phyloP scores from a whole-genome alignment of 2,113 vertebrate species.

The Microcebus tavaratra region DNA sequence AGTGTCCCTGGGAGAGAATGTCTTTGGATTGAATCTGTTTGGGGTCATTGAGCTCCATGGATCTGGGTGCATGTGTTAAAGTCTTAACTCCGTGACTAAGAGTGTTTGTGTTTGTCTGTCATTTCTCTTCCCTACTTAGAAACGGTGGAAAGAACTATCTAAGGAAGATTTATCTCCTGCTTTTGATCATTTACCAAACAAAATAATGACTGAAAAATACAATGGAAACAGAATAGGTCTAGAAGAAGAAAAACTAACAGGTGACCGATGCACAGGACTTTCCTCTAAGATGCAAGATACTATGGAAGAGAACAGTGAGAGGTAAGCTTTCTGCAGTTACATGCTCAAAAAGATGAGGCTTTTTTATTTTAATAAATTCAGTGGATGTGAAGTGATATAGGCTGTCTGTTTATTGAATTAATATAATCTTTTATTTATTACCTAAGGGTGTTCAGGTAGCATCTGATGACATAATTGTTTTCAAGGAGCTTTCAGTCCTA shows the following conservation, averaged over 20 bases:
- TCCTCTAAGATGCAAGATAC: slow-evolving; percentile 82
- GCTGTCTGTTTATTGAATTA: neutral
- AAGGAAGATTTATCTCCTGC: slow-evolving; percentile 86
- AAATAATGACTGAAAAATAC: slow-evolving; percentile 85
- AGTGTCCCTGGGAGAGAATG: neutral
- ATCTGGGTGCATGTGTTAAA: neutral
- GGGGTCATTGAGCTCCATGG: neutral
- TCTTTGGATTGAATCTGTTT: neutral
- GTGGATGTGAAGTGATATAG: neutral
- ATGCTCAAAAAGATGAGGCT: neutral
- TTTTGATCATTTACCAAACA: slow-evolving; percentile 85
- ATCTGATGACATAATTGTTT: neutral
- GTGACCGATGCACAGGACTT: slow-evolving; percentile 79
- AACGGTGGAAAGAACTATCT: slow-evolving; percentile 86
- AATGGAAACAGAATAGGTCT: slow-evolving; percentile 86
- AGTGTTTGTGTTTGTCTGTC: slow-evolving; percentile 28
- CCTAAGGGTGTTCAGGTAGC: neutral
- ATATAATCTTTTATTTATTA: neutral
- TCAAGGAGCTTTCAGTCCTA: neutral
- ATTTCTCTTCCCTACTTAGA: slow-evolving; percentile 79
- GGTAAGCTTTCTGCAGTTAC: slow-evolving; percentile 83
- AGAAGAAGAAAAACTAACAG: slow-evolving; percentile 82
- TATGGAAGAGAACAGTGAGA: slow-evolving; percentile 82
- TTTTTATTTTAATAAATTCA: neutral
- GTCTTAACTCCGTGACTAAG: neutral